A percentile compares a stretch with the other conserved stretches of the same genome.
phyloP scores from a whole-genome alignment of 1,140 invertebrate species.

The Drosophila sechellia region DNA sequence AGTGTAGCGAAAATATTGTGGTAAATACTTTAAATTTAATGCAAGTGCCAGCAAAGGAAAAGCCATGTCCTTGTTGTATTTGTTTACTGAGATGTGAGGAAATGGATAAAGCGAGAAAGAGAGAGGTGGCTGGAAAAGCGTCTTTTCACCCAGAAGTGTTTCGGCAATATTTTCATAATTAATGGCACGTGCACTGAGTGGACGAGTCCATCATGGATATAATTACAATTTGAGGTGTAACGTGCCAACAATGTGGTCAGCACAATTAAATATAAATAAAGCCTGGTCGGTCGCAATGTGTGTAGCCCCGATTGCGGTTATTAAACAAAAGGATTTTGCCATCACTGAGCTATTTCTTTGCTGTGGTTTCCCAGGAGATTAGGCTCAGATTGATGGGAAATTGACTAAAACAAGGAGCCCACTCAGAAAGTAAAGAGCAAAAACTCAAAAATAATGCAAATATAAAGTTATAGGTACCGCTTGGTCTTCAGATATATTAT shows the following conservation, averaged over 20 bases:
- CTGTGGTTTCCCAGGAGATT: slow-evolving; percentile 24
- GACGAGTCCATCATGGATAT: slow-evolving; percentile 41
- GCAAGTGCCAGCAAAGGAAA: slow-evolving; percentile 51
- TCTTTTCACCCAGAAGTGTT: slow-evolving; percentile 58
- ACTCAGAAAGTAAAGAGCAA: no score
- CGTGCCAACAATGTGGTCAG: slow-evolving; percentile 45
- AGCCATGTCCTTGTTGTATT: slow-evolving; percentile 7
- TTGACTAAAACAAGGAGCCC: background rate
- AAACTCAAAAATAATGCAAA: background rate
- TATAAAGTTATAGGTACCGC: no score
- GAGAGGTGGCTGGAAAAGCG: slow-evolving; percentile 4
- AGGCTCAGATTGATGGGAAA: slow-evolving; percentile 10
- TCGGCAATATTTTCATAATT: slow-evolving; percentile 76
- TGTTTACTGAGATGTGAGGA: background rate
- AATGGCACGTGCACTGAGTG: slow-evolving; percentile 68
- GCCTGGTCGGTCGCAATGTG: slow-evolving; percentile 6
- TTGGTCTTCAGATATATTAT: slow-evolving; percentile 1
- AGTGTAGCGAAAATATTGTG: slow-evolving; percentile 76
- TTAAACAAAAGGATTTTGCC: slow-evolving; percentile 11
- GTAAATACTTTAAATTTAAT: slow-evolving; percentile 78
- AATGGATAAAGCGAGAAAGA: slow-evolving; percentile 3
- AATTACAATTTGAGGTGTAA: slow-evolving; percentile 60
- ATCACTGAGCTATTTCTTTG: slow-evolving; percentile 26
- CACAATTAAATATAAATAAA: slow-evolving; percentile 51
- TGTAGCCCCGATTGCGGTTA: slow-evolving; percentile 21